Percentiles rank a stretch among this genome's conserved stretches.
Conservation (phyloP, 1,140 invertebrate species). For the Thrips palmi region DNA sequence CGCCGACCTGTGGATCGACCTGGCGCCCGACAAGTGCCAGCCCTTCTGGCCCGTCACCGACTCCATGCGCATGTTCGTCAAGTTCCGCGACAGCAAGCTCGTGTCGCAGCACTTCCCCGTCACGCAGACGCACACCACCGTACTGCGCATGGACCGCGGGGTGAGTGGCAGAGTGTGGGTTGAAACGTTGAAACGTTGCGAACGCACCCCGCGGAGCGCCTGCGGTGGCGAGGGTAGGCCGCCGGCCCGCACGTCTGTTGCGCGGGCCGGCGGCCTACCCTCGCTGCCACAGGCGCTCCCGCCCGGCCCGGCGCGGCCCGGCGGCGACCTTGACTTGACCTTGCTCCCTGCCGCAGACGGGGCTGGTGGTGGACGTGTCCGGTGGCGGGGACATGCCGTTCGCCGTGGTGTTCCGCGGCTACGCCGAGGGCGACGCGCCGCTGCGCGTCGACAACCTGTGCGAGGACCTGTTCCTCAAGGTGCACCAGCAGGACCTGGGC, state of each 20-base stretch:
- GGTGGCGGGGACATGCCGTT: constrained; percentile 53
- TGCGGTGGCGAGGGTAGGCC: too few species aligned
- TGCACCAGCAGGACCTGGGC: constrained; percentile 52
- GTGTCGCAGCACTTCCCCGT: constrained; percentile 62
- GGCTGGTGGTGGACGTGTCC: constrained; percentile 48
- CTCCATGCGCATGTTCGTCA: constrained; percentile 60
- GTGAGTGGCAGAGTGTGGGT: constrained; percentile 37
- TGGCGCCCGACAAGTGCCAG: constrained; percentile 42
- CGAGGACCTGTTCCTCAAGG: constrained; percentile 60
- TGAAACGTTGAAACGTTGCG: too few species aligned
- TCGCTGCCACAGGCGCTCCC: too few species aligned
- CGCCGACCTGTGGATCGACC: constrained; percentile 66
- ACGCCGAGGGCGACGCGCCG: constrained; percentile 50
- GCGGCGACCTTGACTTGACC: constrained; percentile 9
- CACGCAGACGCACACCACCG: constrained; percentile 43
- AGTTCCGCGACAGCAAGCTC: constrained; percentile 53
- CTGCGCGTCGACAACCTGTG: constrained; percentile 64
- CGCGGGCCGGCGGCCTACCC: too few species aligned
- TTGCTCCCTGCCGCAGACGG: constrained; percentile 36
- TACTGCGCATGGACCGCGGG: constrained; percentile 66
- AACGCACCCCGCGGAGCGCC: too few species aligned
- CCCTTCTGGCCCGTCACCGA: constrained; percentile 68
- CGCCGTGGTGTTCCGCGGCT: constrained; percentile 47
- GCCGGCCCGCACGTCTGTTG: too few species aligned
- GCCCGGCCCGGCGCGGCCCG: too few species aligned